Base-by-base conservation (phyloP, 1,140 invertebrate species). In the Nomia melanderi region DNA sequence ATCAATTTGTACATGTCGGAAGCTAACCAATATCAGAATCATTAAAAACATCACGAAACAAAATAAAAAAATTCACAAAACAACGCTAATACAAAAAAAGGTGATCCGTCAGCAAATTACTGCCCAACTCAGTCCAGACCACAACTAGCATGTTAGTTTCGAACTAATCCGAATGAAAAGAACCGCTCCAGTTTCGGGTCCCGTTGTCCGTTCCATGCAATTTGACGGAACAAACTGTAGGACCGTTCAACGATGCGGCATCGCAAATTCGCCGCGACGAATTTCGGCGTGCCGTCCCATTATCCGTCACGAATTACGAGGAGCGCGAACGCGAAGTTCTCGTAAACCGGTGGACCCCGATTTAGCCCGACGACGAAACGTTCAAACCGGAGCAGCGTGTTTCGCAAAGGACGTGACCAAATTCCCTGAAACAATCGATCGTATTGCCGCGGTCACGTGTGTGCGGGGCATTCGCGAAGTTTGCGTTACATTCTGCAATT, bases 221-320 rank as follows among this genome's bases (percentile, higher is more conserved):
- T 77, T 77, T 77, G 64, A 77, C 76, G 60, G 67, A 29, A 27
- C 56, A 54, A 77, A 62, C 56, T 41, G 33, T 11, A 54, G 56
- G 54, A 63, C 54, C 44, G 57, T 62, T 75, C n/a, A 57, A 67
- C 62, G 47, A 57, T 23, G 25, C 60, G 47, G 33, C 39, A 57
- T 78, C 60, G 76, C 69, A 79, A 84, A 87, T 82, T 77, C 41
- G 3, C 41, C 41, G 3, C 41, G 41, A 17, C 41, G 41, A 44
- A 44, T 44, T 44, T 44, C 41, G 41, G 41, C 41, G 41, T 17
- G 41, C 20, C 41, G 41, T 29, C 39, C 63, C 36, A 50, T 62
- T 62, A 69, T 70, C 73, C 73, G 56, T 41, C 78, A 54, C 56
- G 67, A 77, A 79, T 69, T 60, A 76, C 76, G 33, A 54, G 12